These are phyloP conservation scores for Belgica antarctica DNA, from an alignment of 2,888 invertebrate species.

Conservation along the genomic window DNA sequence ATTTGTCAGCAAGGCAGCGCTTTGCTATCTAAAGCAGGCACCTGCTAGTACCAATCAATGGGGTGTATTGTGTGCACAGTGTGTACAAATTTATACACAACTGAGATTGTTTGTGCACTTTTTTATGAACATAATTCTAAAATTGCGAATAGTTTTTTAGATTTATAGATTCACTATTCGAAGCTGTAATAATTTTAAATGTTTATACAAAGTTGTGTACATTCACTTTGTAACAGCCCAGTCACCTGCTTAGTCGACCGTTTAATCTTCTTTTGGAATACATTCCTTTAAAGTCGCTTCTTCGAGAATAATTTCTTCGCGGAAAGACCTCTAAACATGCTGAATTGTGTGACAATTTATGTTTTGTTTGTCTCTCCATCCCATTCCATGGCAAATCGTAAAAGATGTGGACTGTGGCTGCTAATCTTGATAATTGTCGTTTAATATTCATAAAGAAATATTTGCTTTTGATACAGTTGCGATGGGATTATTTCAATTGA, in stretches of 20 bases:
- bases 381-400: background rate
- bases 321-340: conserved; percentile 1
- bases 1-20: conserved; percentile 35
- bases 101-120: too few species aligned
- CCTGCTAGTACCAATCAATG: background rate
- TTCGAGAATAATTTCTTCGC: conserved; percentile 13
- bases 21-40: conserved; percentile 33
- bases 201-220: too few species aligned
- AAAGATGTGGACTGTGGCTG: background rate
- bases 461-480: conserved; percentile 31
- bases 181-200: too few species aligned
- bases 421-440: conserved; percentile 31
- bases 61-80: too few species aligned
- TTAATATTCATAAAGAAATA: conserved; percentile 41
- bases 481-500: conserved; percentile 1
- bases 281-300: conserved; percentile 33
- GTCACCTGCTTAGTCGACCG: background rate
- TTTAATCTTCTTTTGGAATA: conserved; percentile 19
- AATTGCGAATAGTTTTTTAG: too few species aligned
- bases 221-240: too few species aligned
- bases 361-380: conserved; percentile 36
- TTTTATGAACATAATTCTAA: too few species aligned
- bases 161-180: too few species aligned
- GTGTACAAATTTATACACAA: too few species aligned
- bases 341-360: conserved; percentile 43